Evolutionary conservation across 1,140 invertebrate genomes (phyloP), one percentile per base, ranked within the genome.

Genomic region (Scaptomyza montana): DNA sequence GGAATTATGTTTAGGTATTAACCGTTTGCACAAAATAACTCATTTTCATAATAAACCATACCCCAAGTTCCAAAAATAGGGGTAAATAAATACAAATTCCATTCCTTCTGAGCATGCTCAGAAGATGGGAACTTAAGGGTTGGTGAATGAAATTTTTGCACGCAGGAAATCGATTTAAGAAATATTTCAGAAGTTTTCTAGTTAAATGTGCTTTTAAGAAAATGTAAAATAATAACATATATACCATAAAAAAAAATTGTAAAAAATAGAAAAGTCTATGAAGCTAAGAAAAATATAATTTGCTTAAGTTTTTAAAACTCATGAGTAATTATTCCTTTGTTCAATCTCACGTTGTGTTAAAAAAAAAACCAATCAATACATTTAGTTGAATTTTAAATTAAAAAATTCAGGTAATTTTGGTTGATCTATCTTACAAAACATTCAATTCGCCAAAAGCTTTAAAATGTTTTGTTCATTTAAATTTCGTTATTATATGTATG

Each of bases 141-240:
- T 62, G 50, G 30, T 64, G 60, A 19, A 12, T 25, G 41, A 13
- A 62, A 39, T 47, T 56, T 61, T 39, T 50, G 33, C 59, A 45
- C 43, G 51, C 43, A 62, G 53, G 61, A 70, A 63, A 70, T 70
- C 60, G 67, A 70, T 70, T 63, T 56, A 43, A 62, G 45, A 41
- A 63, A 63, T 70, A 70, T 63, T 70, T 54, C 57, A 12, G 49
- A 54, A 47, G 57, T 54, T 49, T 53, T 70, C 36, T 33, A 51
- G 51, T 70, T 39, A 63, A 70, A 55, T 50, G 60, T 70, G 60
- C 36, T 51, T 63, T 63, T 10, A 55, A 43, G 47, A 41, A 19
- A 47, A 63, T 70, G 45, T 56, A 33, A 33, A 63, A 62, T 62
- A 60, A 16, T 7, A 46, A 2, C 28, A 21, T 25, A 47, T 47